Evolutionary conservation across 2,888 invertebrate species (phyloP), one percentile per base, ranked within the genome.

Genomic region (Patella caerulea): DNA sequence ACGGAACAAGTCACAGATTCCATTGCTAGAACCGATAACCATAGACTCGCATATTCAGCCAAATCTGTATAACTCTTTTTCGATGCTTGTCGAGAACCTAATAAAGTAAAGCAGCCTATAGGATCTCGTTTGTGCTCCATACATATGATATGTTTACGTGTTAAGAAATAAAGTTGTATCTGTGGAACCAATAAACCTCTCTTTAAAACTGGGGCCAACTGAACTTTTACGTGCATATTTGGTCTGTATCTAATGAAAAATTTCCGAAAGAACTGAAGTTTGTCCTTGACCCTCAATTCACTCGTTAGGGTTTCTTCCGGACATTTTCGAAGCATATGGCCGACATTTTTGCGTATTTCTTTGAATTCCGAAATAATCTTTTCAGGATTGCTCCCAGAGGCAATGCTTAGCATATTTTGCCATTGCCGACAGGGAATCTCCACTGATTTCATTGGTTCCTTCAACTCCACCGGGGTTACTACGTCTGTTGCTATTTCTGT

Each of bases 111-210:
- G 78, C 89, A 89, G 1, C 74, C 74, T 2, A 85, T 79, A 12
- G 88, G 87, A 72, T 84, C 77, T 24, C 72, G 75, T 19, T 82
- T 74, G 80, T 91, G 91, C 78, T 90, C 88, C 53, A 90, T 70
- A 82, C 91, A 90, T 14, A 91, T 78, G 75, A 86, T 86, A 24
- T 88, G 79, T n/a, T 76, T 78, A 29, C 86, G 85, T 9, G 89
- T 87, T 7, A 90, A 79, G 73, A 81, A 84, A 3, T 90, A 24
- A 14, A 90, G 84, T 81, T 91, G 90, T 4, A 91, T 73, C 7
- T 77, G 78, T 11, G 90, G 91, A 0, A 78, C 56, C 70, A 89
- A 74, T 15, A 89, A 70, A 9, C 89, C 88, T 15, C 83, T 81
- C 24, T 52, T 70, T 12, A 86, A 59, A 5, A 81, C 81, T 0